Conservation (phyloP, 2,888 invertebrate genomes). For the Dicranocentrus wangi region DNA sequence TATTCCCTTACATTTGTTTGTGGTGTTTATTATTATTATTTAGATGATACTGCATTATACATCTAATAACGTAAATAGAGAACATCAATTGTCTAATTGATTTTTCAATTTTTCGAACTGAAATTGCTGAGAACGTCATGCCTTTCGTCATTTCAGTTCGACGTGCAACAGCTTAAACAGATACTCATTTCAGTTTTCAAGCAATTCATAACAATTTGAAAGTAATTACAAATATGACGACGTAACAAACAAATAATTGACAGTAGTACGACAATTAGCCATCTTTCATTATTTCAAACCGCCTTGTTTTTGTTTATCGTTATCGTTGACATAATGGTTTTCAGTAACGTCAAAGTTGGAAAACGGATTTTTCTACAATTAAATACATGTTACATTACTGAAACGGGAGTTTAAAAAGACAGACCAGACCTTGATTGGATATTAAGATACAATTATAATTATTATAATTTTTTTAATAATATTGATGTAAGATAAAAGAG, state of each 20-base stretch:
- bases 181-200: neutral
- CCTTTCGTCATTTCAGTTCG: conserved; percentile 32
- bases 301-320: neutral
- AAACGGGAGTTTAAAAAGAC: conserved; percentile 33
- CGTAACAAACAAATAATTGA: conserved; percentile 11
- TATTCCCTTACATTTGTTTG: conserved; percentile 8
- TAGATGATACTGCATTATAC: conserved; percentile 4
- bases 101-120: neutral
- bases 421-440: conserved; percentile 37
- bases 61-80: conserved; percentile 33
- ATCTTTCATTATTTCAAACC: neutral
- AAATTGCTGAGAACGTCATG: conserved; percentile 20
- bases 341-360: conserved; percentile 17
- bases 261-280: conserved; percentile 17
- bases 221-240: conserved; percentile 13
- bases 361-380: neutral
- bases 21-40: neutral
- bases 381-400: conserved; percentile 24
- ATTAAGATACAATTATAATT: conserved; percentile 6
- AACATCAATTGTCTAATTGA: conserved; percentile 1
- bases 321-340: neutral
- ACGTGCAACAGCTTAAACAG: conserved; percentile 18
- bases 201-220: conserved; percentile 6
- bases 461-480: conserved; percentile 7
- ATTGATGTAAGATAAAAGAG: conserved; percentile 32